Evolutionary conservation across 2,113 vertebrate genomes (phyloP).

Genomic region (Phaethon lepturus): DNA sequence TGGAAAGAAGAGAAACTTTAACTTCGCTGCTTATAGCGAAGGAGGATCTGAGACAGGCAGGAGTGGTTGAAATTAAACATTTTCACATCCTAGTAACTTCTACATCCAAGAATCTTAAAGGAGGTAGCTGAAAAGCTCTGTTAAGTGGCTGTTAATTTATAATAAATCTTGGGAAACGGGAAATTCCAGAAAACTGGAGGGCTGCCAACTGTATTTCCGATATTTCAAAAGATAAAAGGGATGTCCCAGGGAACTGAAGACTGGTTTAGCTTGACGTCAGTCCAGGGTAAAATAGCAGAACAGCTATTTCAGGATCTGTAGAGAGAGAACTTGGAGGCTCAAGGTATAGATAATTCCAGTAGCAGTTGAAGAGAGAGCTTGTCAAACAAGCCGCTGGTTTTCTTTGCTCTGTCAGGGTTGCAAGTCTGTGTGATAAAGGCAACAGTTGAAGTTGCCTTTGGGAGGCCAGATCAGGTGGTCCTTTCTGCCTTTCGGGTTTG

Average conservation of each 20-base stretch:
- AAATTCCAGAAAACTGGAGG: conserved; percentile 43
- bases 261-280: conserved; percentile 33
- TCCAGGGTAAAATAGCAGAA: conserved; percentile 6
- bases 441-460: neutral
- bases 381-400: neutral
- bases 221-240: conserved; percentile 54
- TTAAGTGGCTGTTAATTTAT: conserved; percentile 26
- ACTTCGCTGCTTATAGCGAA: neutral
- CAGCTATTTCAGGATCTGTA: conserved; percentile 47
- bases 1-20: conserved; percentile 25
- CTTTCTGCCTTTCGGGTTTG: neutral
- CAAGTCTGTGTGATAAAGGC: neutral
- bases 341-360: conserved; percentile 17
- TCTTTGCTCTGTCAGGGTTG: neutral
- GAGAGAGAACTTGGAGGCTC: neutral
- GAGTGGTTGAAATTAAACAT: conserved; percentile 3
- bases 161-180: conserved; percentile 40
- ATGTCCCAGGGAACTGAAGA: neutral
- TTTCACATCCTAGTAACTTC: neutral
- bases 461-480: neutral
- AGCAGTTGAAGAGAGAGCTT: neutral
- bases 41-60: neutral
- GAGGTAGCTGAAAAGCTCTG: neutral
- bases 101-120: conserved; percentile 22
- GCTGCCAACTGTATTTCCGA: conserved; percentile 46